These are phyloP conservation scores for Aporophyla nigra DNA, from an alignment of 2,888 invertebrate species.

Conservation along the genomic window DNA sequence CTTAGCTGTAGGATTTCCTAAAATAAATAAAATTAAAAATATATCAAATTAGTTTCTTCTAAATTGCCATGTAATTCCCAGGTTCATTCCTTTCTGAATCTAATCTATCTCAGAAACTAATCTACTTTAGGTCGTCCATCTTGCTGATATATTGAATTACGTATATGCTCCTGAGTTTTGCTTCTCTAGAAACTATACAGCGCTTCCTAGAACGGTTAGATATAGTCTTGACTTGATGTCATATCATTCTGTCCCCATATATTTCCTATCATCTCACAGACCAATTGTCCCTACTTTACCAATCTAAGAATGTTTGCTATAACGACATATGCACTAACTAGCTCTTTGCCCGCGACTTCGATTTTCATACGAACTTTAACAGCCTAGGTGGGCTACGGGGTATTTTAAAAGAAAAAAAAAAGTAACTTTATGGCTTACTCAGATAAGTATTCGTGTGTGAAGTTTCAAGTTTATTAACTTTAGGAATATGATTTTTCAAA, in stretches of 20 bases:
- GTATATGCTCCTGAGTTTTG: not conserved
- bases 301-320: not conserved
- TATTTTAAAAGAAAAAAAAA: too few species aligned
- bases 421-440: too few species aligned
- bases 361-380: too few species aligned
- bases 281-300: not conserved
- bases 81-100: not conserved
- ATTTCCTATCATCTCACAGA: not conserved
- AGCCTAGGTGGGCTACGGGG: too few species aligned
- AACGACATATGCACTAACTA: not conserved
- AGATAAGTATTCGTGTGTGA: too few species aligned
- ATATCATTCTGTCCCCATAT: not conserved
- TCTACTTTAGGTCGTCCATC: not conserved
- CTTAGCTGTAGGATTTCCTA: not conserved
- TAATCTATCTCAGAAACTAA: not conserved
- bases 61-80: not conserved
- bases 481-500: too few species aligned
- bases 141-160: not conserved
- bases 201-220: not conserved
- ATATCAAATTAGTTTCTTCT: not conserved
- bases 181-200: not conserved
- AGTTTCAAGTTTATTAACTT: too few species aligned
- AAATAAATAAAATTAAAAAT: not conserved
- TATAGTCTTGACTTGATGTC: not conserved
- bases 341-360: too few species aligned